A percentile compares a stretch with the other conserved stretches of the same genome.
These are phyloP conservation scores for Sebastes paucispinis DNA, from an alignment of 2,797 vertebrate genomes.

Conservation along the genomic window DNA sequence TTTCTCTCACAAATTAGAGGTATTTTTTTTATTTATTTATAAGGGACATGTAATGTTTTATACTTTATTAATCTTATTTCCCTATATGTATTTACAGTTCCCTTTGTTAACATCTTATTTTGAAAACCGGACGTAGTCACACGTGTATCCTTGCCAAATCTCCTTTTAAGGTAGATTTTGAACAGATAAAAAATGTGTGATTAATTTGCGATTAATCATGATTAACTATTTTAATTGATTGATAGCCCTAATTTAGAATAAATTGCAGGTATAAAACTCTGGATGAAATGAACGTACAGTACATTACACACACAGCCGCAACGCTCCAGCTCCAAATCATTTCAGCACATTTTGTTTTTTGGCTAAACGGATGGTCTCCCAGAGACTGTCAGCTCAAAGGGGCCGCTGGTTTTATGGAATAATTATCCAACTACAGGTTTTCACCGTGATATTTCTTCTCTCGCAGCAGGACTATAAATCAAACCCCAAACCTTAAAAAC, in stretches of 20 bases:
- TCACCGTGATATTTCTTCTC: slow-evolving; percentile 26
- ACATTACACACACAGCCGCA: not conserved
- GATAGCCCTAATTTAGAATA: not conserved
- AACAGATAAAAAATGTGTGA: too few relatives aligned
- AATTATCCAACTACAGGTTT: slow-evolving; percentile 23
- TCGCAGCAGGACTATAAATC: slow-evolving; percentile 28
- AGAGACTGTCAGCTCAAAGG: not conserved
- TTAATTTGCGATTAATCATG: too few relatives aligned
- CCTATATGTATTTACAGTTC: too few relatives aligned
- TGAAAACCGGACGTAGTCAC: too few relatives aligned
- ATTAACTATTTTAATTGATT: too few relatives aligned
- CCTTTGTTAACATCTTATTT: too few relatives aligned
- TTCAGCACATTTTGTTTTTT: slow-evolving; percentile 36
- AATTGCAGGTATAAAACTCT: not conserved
- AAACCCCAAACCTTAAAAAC: slow-evolving; percentile 5
- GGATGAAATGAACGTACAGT: not conserved
- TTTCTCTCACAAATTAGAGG: too few relatives aligned
- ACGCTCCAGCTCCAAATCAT: slow-evolving; percentile 19
- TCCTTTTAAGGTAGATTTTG: too few relatives aligned
- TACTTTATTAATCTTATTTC: too few relatives aligned
- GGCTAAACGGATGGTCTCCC: slow-evolving; percentile 17
- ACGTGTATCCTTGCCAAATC: too few relatives aligned
- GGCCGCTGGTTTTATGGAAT: slow-evolving; percentile 12
- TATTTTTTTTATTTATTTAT: too few relatives aligned
- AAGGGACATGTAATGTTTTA: too few relatives aligned